Percentiles rank a stretch among this genome's conserved stretches.
These are phyloP conservation scores for Nomada ruficornis DNA, from an alignment of 2,888 invertebrate genomes.

Conservation along the genomic window DNA sequence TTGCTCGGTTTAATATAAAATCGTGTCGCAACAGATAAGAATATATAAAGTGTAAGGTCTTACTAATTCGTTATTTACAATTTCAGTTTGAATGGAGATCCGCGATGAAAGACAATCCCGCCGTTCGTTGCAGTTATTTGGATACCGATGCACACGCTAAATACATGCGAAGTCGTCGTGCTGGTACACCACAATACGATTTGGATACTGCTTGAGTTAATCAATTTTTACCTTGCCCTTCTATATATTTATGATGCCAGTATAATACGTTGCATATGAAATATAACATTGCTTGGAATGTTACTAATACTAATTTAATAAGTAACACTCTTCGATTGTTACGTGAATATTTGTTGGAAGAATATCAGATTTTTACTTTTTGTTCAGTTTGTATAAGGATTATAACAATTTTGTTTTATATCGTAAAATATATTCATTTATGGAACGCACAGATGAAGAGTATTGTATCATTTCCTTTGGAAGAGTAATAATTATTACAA, in stretches of 20 bases:
- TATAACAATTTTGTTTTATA: slow-evolving; percentile 5
- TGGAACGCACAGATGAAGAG: background rate
- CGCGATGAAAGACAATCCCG: slow-evolving; percentile 89
- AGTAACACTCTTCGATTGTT: slow-evolving; percentile 17
- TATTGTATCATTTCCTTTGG: background rate
- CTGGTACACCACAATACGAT: slow-evolving; percentile 90
- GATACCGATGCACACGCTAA: slow-evolving; percentile 90
- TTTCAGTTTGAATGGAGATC: slow-evolving; percentile 88
- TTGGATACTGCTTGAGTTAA: slow-evolving; percentile 56
- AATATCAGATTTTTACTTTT: slow-evolving; percentile 4
- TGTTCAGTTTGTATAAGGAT: background rate
- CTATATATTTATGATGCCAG: background rate
- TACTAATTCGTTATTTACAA: slow-evolving; percentile 26
- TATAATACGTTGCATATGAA: slow-evolving; percentile 8
- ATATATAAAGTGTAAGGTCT: background rate
- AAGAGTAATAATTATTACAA: background rate
- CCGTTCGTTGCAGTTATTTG: slow-evolving; percentile 88
- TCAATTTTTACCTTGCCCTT: background rate
- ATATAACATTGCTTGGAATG: slow-evolving; percentile 25
- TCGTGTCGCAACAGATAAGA: background rate
- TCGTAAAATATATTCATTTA: background rate
- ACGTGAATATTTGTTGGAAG: slow-evolving; percentile 8
- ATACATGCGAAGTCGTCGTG: slow-evolving; percentile 88
- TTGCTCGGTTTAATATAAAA: slow-evolving; percentile 8
- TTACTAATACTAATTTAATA: slow-evolving; percentile 26